Percentiles rank a stretch among this genome's conserved stretches.
Conservation (phyloP, 2,797 vertebrate species). For the Cryptoblepharus egeriae region DNA sequence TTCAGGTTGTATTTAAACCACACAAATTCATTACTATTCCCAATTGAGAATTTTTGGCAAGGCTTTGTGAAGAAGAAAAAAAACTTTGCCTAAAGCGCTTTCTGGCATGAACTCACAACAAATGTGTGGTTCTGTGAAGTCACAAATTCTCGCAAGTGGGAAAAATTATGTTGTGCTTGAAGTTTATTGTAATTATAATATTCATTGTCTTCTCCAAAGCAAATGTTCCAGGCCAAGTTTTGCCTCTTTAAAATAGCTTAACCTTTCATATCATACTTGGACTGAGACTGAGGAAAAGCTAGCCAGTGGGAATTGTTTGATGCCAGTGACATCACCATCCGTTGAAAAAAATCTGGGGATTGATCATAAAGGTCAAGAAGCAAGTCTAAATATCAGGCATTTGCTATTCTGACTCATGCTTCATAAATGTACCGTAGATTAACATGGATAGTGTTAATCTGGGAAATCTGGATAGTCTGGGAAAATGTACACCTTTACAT, state of each 20-base stretch:
- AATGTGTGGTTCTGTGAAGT: constrained; percentile 32
- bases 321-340: constrained; percentile 20
- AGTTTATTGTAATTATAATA: constrained; percentile 8
- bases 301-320: constrained; percentile 12
- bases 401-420: constrained; percentile 4
- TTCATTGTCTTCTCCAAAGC: constrained; percentile 20
- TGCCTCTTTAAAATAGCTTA: neutral
- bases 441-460: neutral
- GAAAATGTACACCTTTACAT: neutral
- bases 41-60: constrained; percentile 40
- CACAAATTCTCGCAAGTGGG: constrained; percentile 30
- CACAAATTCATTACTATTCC: constrained; percentile 23
- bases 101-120: constrained; percentile 25
- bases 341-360: constrained; percentile 14
- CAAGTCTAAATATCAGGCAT: neutral
- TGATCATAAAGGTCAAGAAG: constrained; percentile 2
- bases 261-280: constrained; percentile 12
- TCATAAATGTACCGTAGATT: neutral
- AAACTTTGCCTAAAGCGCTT: constrained; percentile 43
- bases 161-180: constrained; percentile 24
- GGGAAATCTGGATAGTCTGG: too few relatives aligned
- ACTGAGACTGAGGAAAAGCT: constrained; percentile 6
- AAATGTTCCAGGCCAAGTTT: constrained; percentile 8
- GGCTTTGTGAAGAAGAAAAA: constrained; percentile 6
- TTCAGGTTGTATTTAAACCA: constrained; percentile 39